phyloP scores from a whole-genome alignment of 2,113 vertebrate species.

The Proteles cristata region DNA sequence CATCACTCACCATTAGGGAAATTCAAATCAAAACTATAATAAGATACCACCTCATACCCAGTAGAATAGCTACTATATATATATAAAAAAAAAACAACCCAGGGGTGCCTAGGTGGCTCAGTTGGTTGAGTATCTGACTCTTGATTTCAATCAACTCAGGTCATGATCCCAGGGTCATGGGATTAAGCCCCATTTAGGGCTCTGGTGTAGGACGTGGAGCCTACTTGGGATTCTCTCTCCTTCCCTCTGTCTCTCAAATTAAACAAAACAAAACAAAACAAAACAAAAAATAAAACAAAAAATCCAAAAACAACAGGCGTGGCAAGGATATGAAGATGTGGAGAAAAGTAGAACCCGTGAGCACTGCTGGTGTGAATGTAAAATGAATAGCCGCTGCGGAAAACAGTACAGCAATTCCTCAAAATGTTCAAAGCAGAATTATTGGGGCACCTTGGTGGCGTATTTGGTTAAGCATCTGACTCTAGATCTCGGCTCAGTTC shows the following conservation, averaged over 20 bases:
- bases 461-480: too few species aligned
- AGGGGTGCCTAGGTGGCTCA: too few species aligned
- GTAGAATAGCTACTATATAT: not conserved
- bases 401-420: not conserved
- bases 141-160: too few species aligned
- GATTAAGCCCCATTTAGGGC: too few species aligned
- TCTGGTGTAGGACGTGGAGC: too few species aligned
- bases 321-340: accelerated
- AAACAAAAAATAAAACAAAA: not conserved
- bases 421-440: not conserved
- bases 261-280: not conserved
- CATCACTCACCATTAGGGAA: not conserved
- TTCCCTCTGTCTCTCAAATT: too few species aligned
- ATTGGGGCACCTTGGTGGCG: too few species aligned
- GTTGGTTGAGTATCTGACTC: too few species aligned
- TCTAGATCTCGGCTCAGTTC: too few species aligned
- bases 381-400: not conserved
- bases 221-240: too few species aligned
- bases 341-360: not conserved
- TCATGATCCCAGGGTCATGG: too few species aligned
- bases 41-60: not conserved
- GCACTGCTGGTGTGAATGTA: not conserved
- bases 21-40: not conserved
- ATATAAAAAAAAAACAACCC: not conserved
- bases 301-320: not conserved